These are phyloP conservation scores for Augochlora pura DNA, from an alignment of 1,140 invertebrate species.

Conservation along the genomic window DNA sequence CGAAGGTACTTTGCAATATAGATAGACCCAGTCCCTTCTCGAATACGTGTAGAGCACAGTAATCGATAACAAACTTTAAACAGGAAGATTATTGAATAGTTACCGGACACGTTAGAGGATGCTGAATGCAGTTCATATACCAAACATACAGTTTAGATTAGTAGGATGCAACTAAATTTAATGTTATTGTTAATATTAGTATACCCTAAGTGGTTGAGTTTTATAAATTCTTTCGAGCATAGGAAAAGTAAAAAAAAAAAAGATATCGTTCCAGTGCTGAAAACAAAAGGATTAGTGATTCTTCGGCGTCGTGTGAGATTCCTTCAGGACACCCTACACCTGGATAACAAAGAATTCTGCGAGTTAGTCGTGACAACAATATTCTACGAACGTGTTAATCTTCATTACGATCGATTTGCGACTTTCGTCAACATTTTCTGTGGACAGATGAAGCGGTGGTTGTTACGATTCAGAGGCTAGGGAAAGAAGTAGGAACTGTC, in stretches of 20 bases:
- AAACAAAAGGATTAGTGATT: constrained; percentile 4
- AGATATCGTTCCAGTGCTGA: background rate
- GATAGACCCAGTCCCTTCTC: background rate
- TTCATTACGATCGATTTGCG: background rate
- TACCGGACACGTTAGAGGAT: constrained; percentile 23
- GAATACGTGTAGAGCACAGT: background rate
- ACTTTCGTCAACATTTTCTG: background rate
- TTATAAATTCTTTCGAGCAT: background rate
- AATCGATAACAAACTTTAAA: background rate
- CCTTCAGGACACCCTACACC: background rate
- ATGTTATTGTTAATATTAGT: background rate
- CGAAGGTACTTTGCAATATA: background rate
- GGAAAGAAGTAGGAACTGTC: background rate
- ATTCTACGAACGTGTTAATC: background rate
- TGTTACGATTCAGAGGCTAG: background rate
- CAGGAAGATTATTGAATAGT: constrained; percentile 13
- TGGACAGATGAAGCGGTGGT: background rate
- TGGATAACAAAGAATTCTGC: background rate
- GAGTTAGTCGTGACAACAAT: background rate
- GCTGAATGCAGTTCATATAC: constrained; percentile 11
- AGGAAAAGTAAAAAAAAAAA: no score
- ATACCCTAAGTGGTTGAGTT: background rate
- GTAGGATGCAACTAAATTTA: constrained; percentile 18
- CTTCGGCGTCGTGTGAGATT: background rate
- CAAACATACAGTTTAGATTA: constrained; percentile 16